A percentile compares a stretch with the other conserved stretches of the same genome.
These are phyloP conservation scores for Drosophila grimshawi DNA, from an alignment of 1,140 invertebrate species.

Conservation along the genomic window DNA sequence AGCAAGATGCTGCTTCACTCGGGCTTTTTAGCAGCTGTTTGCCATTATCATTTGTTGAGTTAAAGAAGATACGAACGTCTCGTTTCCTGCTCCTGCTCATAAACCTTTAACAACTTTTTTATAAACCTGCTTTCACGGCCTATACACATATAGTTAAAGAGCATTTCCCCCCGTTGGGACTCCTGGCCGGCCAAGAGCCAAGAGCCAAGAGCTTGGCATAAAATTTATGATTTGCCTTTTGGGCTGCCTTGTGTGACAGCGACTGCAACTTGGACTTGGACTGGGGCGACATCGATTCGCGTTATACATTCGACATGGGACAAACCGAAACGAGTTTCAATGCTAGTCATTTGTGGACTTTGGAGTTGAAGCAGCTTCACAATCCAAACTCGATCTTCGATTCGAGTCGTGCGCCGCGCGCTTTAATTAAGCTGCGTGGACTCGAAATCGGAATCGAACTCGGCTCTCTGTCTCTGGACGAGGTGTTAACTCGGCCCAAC, in stretches of 20 bases:
- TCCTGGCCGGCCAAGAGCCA: slow-evolving; percentile 20
- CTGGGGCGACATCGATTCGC: slow-evolving; percentile 50
- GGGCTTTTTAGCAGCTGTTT: slow-evolving; percentile 39
- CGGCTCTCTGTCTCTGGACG: slow-evolving; percentile 3
- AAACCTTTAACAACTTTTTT: slow-evolving; percentile 68
- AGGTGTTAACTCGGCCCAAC: slow-evolving; percentile 56
- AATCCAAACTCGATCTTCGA: slow-evolving; percentile 37
- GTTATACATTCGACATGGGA: slow-evolving; percentile 49
- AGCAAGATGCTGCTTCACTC: slow-evolving; percentile 11
- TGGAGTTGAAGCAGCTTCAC: slow-evolving; percentile 38
- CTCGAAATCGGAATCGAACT: slow-evolving; percentile 15
- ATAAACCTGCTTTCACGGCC: slow-evolving; percentile 42
- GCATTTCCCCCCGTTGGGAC: slow-evolving; percentile 29
- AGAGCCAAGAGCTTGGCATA: slow-evolving; percentile 59
- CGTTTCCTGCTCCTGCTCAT: slow-evolving; percentile 41
- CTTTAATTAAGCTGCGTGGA: slow-evolving; percentile 71
- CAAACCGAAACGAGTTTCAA: slow-evolving; percentile 55
- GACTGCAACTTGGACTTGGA: slow-evolving; percentile 30
- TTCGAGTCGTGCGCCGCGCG: slow-evolving; percentile 23
- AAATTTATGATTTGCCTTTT: slow-evolving; percentile 80
- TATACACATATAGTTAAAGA: slow-evolving; percentile 1
- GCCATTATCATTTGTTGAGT: slow-evolving; percentile 37
- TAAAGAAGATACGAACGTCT: slow-evolving; percentile 11
- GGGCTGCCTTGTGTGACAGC: slow-evolving; percentile 44
- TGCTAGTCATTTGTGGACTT: slow-evolving; percentile 61